A percentile compares a stretch with the other conserved stretches of the same genome.
phyloP scores from a whole-genome alignment of 2,888 invertebrate genomes.

The Caenorhabditis macrosperma region DNA sequence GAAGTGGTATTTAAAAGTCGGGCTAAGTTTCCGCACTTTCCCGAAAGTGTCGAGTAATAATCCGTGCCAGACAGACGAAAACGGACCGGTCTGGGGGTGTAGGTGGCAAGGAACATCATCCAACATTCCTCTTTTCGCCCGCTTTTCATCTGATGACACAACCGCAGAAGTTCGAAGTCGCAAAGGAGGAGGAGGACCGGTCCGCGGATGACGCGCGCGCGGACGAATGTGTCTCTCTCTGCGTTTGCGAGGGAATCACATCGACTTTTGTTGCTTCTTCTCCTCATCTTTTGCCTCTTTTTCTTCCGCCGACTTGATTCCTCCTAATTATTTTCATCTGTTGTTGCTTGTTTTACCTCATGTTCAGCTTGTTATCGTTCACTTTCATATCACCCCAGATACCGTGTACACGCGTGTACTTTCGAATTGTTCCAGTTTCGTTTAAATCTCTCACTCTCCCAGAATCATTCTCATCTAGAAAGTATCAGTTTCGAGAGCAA shows the following conservation, averaged over 20 bases:
- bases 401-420: no score
- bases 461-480: no score
- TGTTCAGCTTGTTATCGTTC: no score
- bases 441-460: no score
- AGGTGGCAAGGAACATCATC: constrained; percentile 21
- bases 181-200: constrained; percentile 46
- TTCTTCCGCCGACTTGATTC: constrained; percentile 1
- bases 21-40: constrained; percentile 3
- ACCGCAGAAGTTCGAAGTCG: constrained; percentile 35
- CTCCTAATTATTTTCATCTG: not conserved
- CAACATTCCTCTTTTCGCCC: constrained; percentile 3
- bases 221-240: constrained; percentile 12
- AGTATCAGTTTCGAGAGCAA: no score
- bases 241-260: constrained; percentile 14
- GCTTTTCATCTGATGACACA: constrained; percentile 40
- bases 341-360: no score
- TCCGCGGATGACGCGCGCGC: constrained; percentile 32
- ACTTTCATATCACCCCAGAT: no score
- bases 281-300: not conserved
- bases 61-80: constrained; percentile 22
- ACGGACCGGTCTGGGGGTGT: constrained; percentile 22
- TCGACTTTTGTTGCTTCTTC: constrained; percentile 26
- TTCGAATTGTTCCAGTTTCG: no score
- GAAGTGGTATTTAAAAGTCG: not conserved
- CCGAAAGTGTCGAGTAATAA: constrained; percentile 12